Evolutionary conservation across 2,113 vertebrate genomes (phyloP).

Genomic region (Tragelaphus buxtoni): DNA sequence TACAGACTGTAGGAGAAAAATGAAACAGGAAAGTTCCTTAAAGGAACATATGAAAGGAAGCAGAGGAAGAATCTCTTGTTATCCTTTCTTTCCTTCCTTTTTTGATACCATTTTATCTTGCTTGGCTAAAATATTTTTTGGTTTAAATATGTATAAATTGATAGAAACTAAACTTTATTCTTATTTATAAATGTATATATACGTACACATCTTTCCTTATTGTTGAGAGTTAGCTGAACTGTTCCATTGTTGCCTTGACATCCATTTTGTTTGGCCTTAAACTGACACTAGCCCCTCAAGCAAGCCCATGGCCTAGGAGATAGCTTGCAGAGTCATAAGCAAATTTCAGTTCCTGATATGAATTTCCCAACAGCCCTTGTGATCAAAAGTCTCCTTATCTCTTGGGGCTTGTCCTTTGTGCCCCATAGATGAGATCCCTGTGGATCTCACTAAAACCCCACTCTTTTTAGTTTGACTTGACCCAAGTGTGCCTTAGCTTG

Average conservation of each 20-base stretch:
- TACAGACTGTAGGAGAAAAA: neutral
- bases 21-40: neutral
- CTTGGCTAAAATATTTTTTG: neutral
- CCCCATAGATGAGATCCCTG: neutral
- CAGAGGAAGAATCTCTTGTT: neutral
- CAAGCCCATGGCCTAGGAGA: neutral
- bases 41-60: neutral
- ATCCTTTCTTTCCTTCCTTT: neutral
- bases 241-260: neutral
- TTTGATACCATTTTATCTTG: neutral
- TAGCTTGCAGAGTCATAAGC: neutral
- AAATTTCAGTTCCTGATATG: neutral
- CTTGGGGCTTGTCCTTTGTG: neutral
- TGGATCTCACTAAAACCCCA: neutral
- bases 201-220: neutral
- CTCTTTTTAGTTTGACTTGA: neutral
- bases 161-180: neutral
- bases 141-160: neutral
- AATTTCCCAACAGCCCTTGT: neutral
- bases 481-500: neutral
- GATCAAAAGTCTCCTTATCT: neutral
- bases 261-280: neutral
- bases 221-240: neutral
- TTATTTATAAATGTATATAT: neutral
- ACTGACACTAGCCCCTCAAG: neutral